Conservation (phyloP, 2,888 invertebrate genomes). For the Hyposoter didymator region DNA sequence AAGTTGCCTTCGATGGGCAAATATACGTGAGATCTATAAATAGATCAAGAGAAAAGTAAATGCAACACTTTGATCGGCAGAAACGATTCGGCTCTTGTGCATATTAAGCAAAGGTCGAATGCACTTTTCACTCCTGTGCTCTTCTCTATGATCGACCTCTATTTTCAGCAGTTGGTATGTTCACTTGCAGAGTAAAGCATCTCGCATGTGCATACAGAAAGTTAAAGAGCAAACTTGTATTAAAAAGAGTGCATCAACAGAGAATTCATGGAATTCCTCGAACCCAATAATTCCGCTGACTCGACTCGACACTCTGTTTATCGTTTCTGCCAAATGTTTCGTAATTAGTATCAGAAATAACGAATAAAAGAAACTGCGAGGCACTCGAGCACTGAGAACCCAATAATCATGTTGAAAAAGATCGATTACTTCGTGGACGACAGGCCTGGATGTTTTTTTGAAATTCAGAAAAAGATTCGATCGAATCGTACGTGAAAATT, state of each 20-base stretch:
- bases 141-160: slow-evolving; percentile 37
- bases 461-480: too few species aligned
- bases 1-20: slow-evolving; percentile 50
- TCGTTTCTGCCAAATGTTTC: not conserved
- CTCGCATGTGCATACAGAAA: not conserved
- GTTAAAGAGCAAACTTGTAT: not conserved
- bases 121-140: slow-evolving; percentile 58
- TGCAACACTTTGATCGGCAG: slow-evolving; percentile 73
- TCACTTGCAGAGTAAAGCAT: slow-evolving; percentile 8
- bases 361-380: too few species aligned
- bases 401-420: too few species aligned
- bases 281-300: not conserved
- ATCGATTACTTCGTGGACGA: too few species aligned
- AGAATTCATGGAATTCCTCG: not conserved
- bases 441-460: too few species aligned
- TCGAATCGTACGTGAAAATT: too few species aligned
- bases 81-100: slow-evolving; percentile 67
- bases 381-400: too few species aligned
- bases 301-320: not conserved
- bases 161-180: slow-evolving; percentile 32
- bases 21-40: slow-evolving; percentile 43
- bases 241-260: not conserved
- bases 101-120: slow-evolving; percentile 36
- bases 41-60: slow-evolving; percentile 70
- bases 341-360: not conserved